These are phyloP conservation scores for Petrocephalus sullivani DNA, from an alignment of 2,797 vertebrate species.

Conservation along the genomic window DNA sequence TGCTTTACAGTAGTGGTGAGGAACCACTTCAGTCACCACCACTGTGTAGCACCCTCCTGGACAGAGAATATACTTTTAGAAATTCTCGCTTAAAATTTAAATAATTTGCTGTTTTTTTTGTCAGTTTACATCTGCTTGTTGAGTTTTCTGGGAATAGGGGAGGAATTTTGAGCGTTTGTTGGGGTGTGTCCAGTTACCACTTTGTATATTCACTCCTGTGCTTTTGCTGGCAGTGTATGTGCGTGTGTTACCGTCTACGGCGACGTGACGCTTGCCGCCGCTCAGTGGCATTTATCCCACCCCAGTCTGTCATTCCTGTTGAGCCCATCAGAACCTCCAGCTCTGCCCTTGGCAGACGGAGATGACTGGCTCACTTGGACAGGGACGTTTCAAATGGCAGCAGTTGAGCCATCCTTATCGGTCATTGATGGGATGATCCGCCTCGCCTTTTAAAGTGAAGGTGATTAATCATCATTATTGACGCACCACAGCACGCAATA, in stretches of 20 bases:
- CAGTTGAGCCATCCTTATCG: background rate
- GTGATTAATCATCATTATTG: no score
- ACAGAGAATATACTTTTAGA: background rate
- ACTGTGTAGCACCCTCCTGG: no score
- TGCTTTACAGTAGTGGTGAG: no score
- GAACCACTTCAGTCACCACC: no score
- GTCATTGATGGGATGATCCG: background rate
- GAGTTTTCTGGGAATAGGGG: background rate
- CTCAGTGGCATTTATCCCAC: background rate
- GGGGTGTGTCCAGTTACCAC: background rate
- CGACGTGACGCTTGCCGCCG: background rate
- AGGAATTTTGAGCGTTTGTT: background rate
- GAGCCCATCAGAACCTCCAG: background rate
- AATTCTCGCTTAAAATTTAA: background rate
- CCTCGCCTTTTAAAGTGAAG: background rate
- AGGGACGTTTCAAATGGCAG: background rate
- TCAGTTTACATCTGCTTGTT: background rate
- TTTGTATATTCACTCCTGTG: background rate
- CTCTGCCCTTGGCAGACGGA: background rate
- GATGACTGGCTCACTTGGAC: conserved; percentile 18
- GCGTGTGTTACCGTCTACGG: background rate
- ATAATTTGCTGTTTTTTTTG: background rate
- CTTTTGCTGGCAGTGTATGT: background rate
- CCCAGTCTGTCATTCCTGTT: background rate
- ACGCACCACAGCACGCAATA: no score